Conservation (phyloP, 1,140 invertebrate genomes). For the Plectus sambesii region DNA sequence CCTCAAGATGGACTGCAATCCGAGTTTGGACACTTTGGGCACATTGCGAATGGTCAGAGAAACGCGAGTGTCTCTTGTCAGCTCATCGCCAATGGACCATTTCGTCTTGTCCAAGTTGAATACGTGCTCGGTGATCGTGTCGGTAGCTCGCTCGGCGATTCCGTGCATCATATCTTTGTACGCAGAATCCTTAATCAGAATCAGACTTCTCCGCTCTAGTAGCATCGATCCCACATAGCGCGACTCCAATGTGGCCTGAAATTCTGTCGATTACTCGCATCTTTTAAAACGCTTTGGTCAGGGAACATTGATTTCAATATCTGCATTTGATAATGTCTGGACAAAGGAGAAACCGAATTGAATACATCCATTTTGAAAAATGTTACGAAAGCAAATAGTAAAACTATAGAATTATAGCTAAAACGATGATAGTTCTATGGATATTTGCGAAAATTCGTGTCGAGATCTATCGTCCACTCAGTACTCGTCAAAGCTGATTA, state of each 20-base stretch:
- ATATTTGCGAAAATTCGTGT: too few relatives aligned
- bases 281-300: too few relatives aligned
- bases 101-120: constrained; percentile 53
- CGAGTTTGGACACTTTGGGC: constrained; percentile 69
- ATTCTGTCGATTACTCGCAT: constrained; percentile 1
- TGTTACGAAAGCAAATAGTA: constrained; percentile 20
- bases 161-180: constrained; percentile 77
- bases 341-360: too few relatives aligned
- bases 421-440: too few relatives aligned
- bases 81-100: constrained; percentile 33
- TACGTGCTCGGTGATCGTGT: constrained; percentile 57
- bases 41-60: constrained; percentile 88
- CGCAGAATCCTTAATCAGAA: constrained; percentile 69
- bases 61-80: constrained; percentile 62
- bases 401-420: constrained; percentile 2
- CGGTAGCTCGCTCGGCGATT: constrained; percentile 64
- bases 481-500: too few relatives aligned
- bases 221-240: constrained; percentile 56
- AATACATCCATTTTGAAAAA: constrained; percentile 9
- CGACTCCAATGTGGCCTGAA: constrained; percentile 34
- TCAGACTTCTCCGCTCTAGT: constrained; percentile 71
- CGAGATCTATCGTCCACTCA: too few relatives aligned
- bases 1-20: background rate
- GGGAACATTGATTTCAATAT: too few relatives aligned
- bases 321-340: too few relatives aligned